These are phyloP conservation scores for Teinopalpus imperialis DNA, from an alignment of 2,888 invertebrate genomes.

Conservation along the genomic window DNA sequence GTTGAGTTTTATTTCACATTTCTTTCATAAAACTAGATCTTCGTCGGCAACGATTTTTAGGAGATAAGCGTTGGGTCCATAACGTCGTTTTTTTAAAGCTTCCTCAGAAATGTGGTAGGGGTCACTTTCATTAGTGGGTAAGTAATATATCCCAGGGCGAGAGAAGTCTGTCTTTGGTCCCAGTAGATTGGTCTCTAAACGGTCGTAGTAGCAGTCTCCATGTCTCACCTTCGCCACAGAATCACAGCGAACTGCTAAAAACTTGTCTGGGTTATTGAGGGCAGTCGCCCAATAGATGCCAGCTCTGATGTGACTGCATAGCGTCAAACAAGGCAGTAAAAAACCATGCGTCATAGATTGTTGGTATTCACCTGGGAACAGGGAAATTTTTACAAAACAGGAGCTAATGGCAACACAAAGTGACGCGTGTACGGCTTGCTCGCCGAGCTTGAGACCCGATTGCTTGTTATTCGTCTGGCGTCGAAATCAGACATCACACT, in stretches of 20 bases:
- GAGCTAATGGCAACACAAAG: too few relatives aligned
- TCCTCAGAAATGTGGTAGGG: constrained; percentile 59
- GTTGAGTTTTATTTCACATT: constrained; percentile 21
- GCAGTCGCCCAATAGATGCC: constrained; percentile 58
- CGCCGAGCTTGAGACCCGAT: too few relatives aligned
- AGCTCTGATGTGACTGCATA: constrained; percentile 66
- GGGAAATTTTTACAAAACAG: too few relatives aligned
- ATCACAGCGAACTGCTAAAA: constrained; percentile 55
- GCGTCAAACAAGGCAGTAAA: constrained; percentile 61
- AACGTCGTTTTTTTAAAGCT: constrained; percentile 46
- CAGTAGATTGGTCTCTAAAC: constrained; percentile 45
- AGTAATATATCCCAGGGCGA: constrained; percentile 60
- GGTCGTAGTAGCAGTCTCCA: constrained; percentile 54
- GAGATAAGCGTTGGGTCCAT: constrained; percentile 52
- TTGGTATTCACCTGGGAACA: constrained; percentile 63
- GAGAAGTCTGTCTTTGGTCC: constrained; percentile 63
- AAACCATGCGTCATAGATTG: constrained; percentile 51
- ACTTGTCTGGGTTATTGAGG: constrained; percentile 49
- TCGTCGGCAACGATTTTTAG: constrained; percentile 51
- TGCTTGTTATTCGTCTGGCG: too few relatives aligned
- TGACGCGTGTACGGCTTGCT: too few relatives aligned
- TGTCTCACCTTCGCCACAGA: constrained; percentile 50
- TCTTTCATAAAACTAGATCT: constrained; percentile 48
- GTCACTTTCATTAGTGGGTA: constrained; percentile 49
- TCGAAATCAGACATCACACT: too few relatives aligned